Conservation (phyloP, 2,888 invertebrate species). For the Cheilosia pagana region DNA sequence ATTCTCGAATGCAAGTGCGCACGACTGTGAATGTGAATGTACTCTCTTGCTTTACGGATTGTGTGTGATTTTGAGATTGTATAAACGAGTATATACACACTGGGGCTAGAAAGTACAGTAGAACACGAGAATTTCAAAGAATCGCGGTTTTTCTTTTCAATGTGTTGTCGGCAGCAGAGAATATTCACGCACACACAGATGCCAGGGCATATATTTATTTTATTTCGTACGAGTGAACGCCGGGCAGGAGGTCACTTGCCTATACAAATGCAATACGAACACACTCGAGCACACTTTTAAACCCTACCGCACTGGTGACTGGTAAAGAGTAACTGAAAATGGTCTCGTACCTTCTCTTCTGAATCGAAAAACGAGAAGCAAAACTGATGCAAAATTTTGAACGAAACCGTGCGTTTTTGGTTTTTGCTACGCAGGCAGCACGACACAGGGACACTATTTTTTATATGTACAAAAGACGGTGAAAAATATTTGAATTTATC, state of each 20-base stretch:
- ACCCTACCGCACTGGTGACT: constrained; percentile 51
- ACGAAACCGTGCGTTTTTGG: not conserved
- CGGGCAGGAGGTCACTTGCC: constrained; percentile 29
- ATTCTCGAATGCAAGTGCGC: constrained; percentile 19
- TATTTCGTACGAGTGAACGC: not conserved
- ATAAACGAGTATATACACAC: not conserved
- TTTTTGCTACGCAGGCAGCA: not conserved
- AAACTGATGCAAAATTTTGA: not conserved
- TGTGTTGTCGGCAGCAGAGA: not conserved
- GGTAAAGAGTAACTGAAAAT: constrained; percentile 57
- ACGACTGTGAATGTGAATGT: constrained; percentile 20
- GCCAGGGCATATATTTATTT: not conserved
- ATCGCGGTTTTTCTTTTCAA: not conserved
- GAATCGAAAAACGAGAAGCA: not conserved
- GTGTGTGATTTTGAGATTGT: not conserved
- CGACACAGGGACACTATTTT: not conserved
- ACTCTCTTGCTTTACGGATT: constrained; percentile 1
- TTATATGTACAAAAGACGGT: not conserved
- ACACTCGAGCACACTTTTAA: not conserved
- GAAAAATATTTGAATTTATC: not conserved
- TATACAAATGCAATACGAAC: constrained; percentile 14
- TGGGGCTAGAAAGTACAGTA: constrained; percentile 35
- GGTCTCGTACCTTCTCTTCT: constrained; percentile 4
- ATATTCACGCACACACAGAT: not conserved
- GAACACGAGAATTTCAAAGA: constrained; percentile 14